Evolutionary conservation across 2,797 vertebrate genomes (phyloP), one percentile per base, ranked within the genome.

Genomic region (Crocidura indochinensis): DNA sequence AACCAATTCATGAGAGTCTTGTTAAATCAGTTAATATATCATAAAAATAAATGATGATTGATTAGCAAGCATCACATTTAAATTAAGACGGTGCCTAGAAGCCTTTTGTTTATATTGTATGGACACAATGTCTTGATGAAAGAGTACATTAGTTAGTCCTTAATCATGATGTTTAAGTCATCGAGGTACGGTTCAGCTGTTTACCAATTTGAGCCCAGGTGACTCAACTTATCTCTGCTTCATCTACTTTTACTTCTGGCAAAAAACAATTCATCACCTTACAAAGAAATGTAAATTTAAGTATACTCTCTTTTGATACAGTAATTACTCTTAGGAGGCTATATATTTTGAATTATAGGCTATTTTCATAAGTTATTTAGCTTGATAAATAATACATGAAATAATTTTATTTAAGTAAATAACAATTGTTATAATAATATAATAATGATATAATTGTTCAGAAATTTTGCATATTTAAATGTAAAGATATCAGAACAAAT

Each of bases 31-130:
- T 83, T 2, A 46, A 78, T 82, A 75, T 5, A 44, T 60, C 31
- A 90, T 78, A 31, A 62, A 89, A 88, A 80, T 60, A 88, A 87
- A 73, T 64, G 68, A 69, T 91, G 53, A 93, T 31, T 94, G 84
- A 92, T 91, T 67, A 93, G 31, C 29, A 80, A 83, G 8, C 26
- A 94, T 65, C 44, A 46, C 9, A 80, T 79, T 93, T 92, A 89
- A 93, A 65, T 62, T n/a, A 1, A 90, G 6, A 84, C 6, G 17
- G 17, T 77, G 51, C 38, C 56, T 72, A 64, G 75, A 91, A 93
- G 26, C 12, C 11, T 82, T 75, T 15, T 80, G 29, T 89, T 83
- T 27, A 65, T 26, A 10, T 60, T 53, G 0, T 31, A n/a, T 80
- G 73, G 79, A 44, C 64, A 53, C 79, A 5, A 10, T 82, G 46